Evolutionary conservation across 2,113 vertebrate genomes (phyloP).

Genomic region (Caracal caracal): DNA sequence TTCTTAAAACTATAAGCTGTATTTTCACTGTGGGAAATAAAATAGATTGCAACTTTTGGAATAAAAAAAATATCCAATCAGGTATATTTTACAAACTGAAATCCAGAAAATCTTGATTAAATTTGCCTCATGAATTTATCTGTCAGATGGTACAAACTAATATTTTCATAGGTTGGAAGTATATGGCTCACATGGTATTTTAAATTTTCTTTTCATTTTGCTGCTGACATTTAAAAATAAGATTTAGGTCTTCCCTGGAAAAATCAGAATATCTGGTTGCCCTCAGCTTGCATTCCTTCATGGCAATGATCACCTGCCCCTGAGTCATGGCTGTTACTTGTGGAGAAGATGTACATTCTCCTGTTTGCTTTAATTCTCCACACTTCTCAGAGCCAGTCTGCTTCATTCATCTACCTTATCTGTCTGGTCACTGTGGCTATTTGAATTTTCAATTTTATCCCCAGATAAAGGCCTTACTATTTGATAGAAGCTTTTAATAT

Average conservation of each 20-base stretch:
- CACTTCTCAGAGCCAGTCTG: not conserved
- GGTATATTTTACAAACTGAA: constrained; percentile 36
- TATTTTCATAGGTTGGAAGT: not conserved
- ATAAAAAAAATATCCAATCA: not conserved
- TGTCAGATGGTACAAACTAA: not conserved
- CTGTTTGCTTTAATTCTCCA: not conserved
- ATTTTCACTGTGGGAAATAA: constrained; percentile 47
- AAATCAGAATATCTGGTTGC: not conserved
- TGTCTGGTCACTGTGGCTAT: not conserved
- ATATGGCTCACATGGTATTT: not conserved
- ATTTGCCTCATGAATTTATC: constrained; percentile 27
- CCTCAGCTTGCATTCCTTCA: not conserved
- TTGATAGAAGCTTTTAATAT: constrained; percentile 3
- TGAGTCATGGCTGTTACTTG: not conserved
- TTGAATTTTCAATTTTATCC: not conserved
- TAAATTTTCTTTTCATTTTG: not conserved
- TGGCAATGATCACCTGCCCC: not conserved
- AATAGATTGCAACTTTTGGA: constrained; percentile 20
- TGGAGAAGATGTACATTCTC: not conserved
- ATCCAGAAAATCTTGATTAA: constrained; percentile 45
- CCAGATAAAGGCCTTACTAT: not conserved
- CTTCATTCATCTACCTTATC: not conserved
- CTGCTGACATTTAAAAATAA: not conserved
- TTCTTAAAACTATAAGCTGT: constrained; percentile 45
- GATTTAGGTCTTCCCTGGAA: not conserved